Base-by-base conservation (phyloP, 2,888 invertebrate genomes). In the Conchocele bisecta region DNA sequence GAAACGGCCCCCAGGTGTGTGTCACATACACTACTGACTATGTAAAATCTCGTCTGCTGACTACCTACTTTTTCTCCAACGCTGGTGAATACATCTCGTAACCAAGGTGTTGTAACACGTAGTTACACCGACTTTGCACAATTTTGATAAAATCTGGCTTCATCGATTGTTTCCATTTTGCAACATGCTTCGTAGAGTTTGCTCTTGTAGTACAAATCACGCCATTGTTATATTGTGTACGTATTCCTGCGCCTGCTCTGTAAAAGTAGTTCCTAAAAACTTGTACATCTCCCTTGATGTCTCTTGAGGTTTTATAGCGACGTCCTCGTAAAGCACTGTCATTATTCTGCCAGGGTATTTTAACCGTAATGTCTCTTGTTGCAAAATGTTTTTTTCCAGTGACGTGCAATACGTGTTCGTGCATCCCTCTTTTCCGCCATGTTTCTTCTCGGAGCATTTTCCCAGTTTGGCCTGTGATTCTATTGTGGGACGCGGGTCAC, bases 221-320 rank as follows among this genome's bases (percentile, higher is more conserved):
- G 42, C 42, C 6, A 42, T 6, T 7, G 42, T 42, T 6, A 6
- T 42, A n/a, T 42, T 42, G n/a, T 20, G 22, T n/a, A 42, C 42
- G 22, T 42, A 42, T 42, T 42, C 42, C 42, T 42, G 17, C 42
- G n/a, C 42, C n/a, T 42, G 9, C n/a, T 15, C 6, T 7, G 42
- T 42, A 22, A 42, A 42, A 42, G 42, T 42, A 42, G 42, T 42
- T 15, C 42, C 42, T 20, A 42, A 7, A 42, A 42, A 42, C n/a
- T 42, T 22, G 22, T 42, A 42, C n/a, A 42, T 6, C 22, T 42
- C 22, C 42, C n/a, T 42, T 15, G 42, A 42, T 15, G 42, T 9
- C 22, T 42, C 42, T 6, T 20, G 7, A 6, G 42, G 42, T 42
- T 42, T 42, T 11, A 22, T 6, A 7, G 42, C 42, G n/a, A 42